Percentiles rank a stretch among this genome's conserved stretches.
phyloP scores from a whole-genome alignment of 2,797 vertebrate species.

The Catharus ustulatus region DNA sequence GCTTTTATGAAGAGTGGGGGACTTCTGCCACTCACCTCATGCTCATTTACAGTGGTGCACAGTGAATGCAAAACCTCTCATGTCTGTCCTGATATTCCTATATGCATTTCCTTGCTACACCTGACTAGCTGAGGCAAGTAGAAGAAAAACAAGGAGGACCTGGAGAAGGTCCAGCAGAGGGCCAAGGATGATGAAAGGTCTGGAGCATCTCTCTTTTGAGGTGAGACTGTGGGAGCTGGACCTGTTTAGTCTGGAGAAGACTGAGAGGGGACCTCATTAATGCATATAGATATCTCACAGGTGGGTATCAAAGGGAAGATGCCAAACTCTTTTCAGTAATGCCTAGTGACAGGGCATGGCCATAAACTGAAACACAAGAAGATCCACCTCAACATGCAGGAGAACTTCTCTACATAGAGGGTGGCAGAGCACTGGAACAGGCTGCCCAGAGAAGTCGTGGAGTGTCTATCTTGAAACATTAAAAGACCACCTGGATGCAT shows the following conservation, averaged over 20 bases:
- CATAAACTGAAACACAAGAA: not conserved
- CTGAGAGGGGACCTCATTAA: not conserved
- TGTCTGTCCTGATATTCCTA: not conserved
- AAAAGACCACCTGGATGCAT: not conserved
- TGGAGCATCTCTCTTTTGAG: not conserved
- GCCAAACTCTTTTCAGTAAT: not conserved
- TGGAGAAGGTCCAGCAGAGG: not conserved
- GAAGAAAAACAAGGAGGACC: not conserved
- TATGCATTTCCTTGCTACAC: rapidly evolving
- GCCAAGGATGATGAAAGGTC: not conserved
- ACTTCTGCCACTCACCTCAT: not conserved
- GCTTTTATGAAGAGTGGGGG: not conserved
- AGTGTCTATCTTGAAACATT: not conserved
- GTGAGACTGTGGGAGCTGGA: not conserved
- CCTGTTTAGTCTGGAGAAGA: no score
- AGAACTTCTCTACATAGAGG: not conserved
- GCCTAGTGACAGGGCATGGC: not conserved
- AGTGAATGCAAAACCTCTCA: not conserved
- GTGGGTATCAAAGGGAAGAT: not conserved
- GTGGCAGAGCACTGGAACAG: not conserved
- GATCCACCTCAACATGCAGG: not conserved
- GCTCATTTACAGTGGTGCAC: not conserved
- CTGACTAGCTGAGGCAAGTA: rapidly evolving
- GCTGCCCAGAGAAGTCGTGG: not conserved
- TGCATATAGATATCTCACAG: not conserved